Evolutionary conservation across 1,140 invertebrate species (phyloP).

Genomic region (Cydia fagiglandana): DNA sequence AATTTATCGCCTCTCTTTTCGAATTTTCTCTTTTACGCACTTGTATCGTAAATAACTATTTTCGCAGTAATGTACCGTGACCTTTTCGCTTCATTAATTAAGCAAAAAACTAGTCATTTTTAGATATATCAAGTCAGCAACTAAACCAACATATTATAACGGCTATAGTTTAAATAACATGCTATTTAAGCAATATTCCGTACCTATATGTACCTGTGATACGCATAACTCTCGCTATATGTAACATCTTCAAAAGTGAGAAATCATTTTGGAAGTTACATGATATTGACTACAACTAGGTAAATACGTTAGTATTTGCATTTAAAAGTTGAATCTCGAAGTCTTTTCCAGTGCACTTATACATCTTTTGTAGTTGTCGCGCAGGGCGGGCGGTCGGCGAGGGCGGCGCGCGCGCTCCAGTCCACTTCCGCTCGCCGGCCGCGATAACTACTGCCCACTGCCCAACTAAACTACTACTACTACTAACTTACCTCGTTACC

Average conservation of each 20-base stretch:
- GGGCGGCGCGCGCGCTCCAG: slow-evolving; percentile 68
- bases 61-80: background rate
- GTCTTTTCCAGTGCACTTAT: slow-evolving; percentile 48
- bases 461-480: slow-evolving; percentile 4
- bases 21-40: no score
- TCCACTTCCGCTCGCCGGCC: slow-evolving; percentile 57
- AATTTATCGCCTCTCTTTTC: no score
- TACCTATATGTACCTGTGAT: no score
- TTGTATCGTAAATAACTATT: no score
- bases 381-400: slow-evolving; percentile 56
- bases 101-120: no score
- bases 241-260: no score
- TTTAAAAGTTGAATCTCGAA: background rate
- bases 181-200: no score
- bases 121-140: no score
- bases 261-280: background rate
- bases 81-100: background rate
- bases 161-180: no score
- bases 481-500: slow-evolving; percentile 27
- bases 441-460: slow-evolving; percentile 36
- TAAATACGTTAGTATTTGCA: background rate
- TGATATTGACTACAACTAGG: background rate
- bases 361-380: slow-evolving; percentile 40
- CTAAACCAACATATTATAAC: no score
- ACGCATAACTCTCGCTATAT: no score